phyloP scores from a whole-genome alignment of 2,888 invertebrate species.

The Drosophila pegasa region DNA sequence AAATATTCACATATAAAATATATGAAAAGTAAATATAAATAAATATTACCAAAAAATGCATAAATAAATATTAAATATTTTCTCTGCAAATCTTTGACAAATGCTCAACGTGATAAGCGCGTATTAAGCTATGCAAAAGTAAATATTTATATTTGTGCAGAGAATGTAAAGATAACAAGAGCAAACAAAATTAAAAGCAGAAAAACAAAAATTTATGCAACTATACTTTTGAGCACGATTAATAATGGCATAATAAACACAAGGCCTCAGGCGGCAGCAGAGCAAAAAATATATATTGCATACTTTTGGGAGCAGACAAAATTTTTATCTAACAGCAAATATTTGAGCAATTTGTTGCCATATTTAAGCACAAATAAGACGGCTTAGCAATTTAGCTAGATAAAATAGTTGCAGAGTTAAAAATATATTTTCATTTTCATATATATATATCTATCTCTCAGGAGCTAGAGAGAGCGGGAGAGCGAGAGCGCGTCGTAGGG shows the following conservation, averaged over 20 bases:
- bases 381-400: background rate
- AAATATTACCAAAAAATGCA: background rate
- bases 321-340: background rate
- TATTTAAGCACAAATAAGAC: background rate
- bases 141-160: background rate
- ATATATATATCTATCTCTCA: background rate
- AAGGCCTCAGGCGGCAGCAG: background rate
- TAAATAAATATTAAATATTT: background rate
- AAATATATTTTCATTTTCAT: background rate
- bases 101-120: background rate
- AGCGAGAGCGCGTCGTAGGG: background rate
- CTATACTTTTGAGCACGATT: slow-evolving; percentile 2
- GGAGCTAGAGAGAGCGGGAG: background rate
- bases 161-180: background rate
- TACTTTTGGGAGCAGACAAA: slow-evolving; percentile 7
- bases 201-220: background rate
- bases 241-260: background rate
- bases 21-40: no score
- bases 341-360: background rate
- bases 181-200: background rate
- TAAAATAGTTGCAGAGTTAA: background rate
- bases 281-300: background rate
- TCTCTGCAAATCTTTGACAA: background rate
- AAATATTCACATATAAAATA: no score
- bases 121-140: background rate